Conservation (phyloP, 2,113 vertebrate species). For the Atlantisia rogersi region DNA sequence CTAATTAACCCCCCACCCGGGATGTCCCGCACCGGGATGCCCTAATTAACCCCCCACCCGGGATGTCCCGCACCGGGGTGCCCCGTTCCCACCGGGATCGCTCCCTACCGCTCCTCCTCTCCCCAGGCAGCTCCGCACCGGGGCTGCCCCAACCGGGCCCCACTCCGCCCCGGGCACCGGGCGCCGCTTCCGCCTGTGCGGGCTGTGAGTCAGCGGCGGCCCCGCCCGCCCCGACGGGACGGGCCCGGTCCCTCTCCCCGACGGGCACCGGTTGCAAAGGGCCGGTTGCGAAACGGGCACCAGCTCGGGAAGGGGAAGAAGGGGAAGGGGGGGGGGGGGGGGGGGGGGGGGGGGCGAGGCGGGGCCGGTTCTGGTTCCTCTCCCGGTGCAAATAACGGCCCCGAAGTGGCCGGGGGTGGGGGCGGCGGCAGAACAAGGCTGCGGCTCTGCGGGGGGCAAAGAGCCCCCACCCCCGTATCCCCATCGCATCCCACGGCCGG, state of each 20-base stretch:
- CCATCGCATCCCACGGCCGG: not conserved
- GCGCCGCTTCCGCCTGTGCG: not conserved
- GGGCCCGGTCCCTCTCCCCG: not conserved
- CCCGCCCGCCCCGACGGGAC: not conserved
- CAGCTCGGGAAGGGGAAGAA: not conserved
- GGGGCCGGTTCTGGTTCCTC: not conserved
- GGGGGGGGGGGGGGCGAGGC: not conserved
- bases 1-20: no score
- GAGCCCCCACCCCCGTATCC: not conserved
- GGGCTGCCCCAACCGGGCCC: constrained; percentile 23
- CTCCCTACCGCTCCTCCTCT: not conserved
- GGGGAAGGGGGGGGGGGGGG: not conserved
- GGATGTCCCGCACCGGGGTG: not conserved
- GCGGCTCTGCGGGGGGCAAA: not conserved
- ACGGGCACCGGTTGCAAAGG: not conserved
- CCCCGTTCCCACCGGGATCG: not conserved
- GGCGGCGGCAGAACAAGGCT: not conserved
- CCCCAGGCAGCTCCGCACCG: not conserved
- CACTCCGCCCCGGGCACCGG: constrained; percentile 63
- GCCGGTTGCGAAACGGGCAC: not conserved
- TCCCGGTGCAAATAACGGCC: not conserved
- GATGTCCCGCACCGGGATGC: no score
- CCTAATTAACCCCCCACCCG: not conserved
- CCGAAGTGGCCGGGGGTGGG: not conserved
- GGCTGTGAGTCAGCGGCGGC: not conserved